phyloP scores from a whole-genome alignment of 2,797 vertebrate genomes.

The Gadopsis marmoratus region DNA sequence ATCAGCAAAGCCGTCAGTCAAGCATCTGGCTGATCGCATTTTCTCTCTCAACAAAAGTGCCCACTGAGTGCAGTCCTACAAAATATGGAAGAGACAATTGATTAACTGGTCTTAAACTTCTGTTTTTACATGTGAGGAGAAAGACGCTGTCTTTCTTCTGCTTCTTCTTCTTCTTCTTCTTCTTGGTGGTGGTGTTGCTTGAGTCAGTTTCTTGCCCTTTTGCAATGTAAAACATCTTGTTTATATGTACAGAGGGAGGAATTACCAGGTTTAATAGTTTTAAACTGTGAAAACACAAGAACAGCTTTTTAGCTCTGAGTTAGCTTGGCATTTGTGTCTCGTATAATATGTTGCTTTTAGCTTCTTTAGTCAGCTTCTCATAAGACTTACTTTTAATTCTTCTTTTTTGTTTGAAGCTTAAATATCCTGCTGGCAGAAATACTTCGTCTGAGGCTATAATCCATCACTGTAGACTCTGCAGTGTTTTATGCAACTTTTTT shows the following conservation, averaged over 20 bases:
- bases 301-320: not conserved
- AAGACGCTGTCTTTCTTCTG: not conserved
- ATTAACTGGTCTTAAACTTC: constrained; percentile 14
- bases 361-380: not conserved
- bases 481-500: constrained; percentile 23
- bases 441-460: constrained; percentile 32
- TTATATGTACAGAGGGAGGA: constrained; percentile 14
- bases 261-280: constrained; percentile 17
- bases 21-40: constrained; percentile 23
- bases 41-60: constrained; percentile 19
- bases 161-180: not conserved
- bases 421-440: constrained; percentile 37
- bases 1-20: constrained; percentile 65
- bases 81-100: constrained; percentile 14
- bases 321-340: too few species aligned
- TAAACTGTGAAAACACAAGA: constrained; percentile 18
- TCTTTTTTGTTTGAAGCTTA: constrained; percentile 35
- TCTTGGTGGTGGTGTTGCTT: not conserved
- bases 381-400: constrained; percentile 16
- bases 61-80: constrained; percentile 22
- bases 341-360: constrained; percentile 4
- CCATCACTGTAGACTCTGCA: constrained; percentile 37
- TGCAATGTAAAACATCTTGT: constrained; percentile 5
- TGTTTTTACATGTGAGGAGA: constrained; percentile 1
- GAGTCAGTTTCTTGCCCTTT: constrained; percentile 3